Base-by-base conservation (phyloP, 2,888 invertebrate species). In the Barypeithes pellucidus region DNA sequence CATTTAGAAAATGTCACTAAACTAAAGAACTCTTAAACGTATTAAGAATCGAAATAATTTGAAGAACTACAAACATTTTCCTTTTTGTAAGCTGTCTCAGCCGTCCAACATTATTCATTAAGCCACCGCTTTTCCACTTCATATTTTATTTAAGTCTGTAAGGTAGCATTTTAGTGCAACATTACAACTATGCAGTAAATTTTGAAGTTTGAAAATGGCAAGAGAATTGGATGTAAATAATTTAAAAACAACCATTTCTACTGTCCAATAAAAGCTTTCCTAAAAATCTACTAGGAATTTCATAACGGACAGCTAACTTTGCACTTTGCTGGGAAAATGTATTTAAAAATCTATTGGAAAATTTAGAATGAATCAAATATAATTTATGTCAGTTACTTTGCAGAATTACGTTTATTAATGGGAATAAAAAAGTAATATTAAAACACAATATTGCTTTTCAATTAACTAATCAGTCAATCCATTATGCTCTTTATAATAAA, bases 191-290 rank as follows among this genome's bases (percentile, higher is more conserved):
- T 29, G 4, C 2, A 39, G 20, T 50, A 20, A 65, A 12, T 52
- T 52, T 16, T 33, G 29, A 33, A 36, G 41, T 41, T 52, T 41
- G 9, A 22, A 66, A 54, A 20, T 63, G 65, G 39, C 18, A 52
- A 22, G 54, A 54, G 65, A 41, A 41, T 50, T 63, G 50, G 18
- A 16, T 33, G 1, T 66, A 14, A 66, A 66, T 66, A 50, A 66
- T 66, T 54, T 66, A 66, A 14, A 50, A 66, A 52, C 54, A 41
- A n/a, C 12, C 14, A 54, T 52, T 66, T 54, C 22, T 41, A 41
- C 52, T 66, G 65, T 66, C 65, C 39, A 52, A 66, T 66, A 66
- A 66, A 66, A 18, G 16, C 24, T 39, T 66, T 52, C 41, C 65
- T 50, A 52, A 66, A 52, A 52, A 66, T 66, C 39, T 41, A 65